Evolutionary conservation across 2,888 invertebrate genomes (phyloP).

Genomic region (Laspeyria flexula): DNA sequence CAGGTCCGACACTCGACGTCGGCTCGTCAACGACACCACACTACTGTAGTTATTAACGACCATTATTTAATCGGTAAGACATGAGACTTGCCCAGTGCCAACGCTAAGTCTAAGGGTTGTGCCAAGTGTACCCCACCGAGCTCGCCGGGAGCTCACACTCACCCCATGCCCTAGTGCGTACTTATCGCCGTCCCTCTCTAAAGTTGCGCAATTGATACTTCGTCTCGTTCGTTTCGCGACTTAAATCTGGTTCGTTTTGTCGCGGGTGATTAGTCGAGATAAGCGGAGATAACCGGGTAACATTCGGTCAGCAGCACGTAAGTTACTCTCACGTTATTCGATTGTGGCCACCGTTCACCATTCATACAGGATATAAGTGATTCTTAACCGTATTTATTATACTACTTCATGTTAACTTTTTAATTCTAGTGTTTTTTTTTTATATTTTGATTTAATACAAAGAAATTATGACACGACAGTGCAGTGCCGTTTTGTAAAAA

Average conservation of each 20-base stretch:
- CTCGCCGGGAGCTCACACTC: slow-evolving; percentile 48
- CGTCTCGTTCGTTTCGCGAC: slow-evolving; percentile 58
- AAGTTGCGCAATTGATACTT: slow-evolving; percentile 69
- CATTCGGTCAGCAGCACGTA: slow-evolving; percentile 70
- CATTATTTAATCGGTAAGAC: slow-evolving; percentile 82
- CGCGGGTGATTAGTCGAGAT: slow-evolving; percentile 70
- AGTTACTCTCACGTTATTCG: slow-evolving; percentile 54
- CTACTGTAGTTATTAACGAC: slow-evolving; percentile 76
- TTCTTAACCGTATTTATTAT: slow-evolving; percentile 13
- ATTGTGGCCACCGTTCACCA: slow-evolving; percentile 19
- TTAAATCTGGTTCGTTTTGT: slow-evolving; percentile 57
- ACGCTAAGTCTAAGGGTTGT: slow-evolving; percentile 59
- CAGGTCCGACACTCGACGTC: slow-evolving; percentile 86
- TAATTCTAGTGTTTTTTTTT: not conserved
- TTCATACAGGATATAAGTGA: slow-evolving; percentile 17
- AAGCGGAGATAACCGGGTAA: slow-evolving; percentile 65
- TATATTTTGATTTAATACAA: too few relatives aligned
- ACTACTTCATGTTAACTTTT: not conserved
- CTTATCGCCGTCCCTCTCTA: slow-evolving; percentile 65
- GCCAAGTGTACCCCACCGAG: slow-evolving; percentile 60
- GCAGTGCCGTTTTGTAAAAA: too few relatives aligned
- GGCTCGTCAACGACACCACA: slow-evolving; percentile 84
- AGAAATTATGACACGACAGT: too few relatives aligned
- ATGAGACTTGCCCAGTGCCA: slow-evolving; percentile 66
- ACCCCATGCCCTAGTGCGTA: slow-evolving; percentile 55